Percentiles rank a stretch among this genome's conserved stretches.
Conservation (phyloP, 2,113 vertebrate species). For the Puntigrus tetrazona region DNA sequence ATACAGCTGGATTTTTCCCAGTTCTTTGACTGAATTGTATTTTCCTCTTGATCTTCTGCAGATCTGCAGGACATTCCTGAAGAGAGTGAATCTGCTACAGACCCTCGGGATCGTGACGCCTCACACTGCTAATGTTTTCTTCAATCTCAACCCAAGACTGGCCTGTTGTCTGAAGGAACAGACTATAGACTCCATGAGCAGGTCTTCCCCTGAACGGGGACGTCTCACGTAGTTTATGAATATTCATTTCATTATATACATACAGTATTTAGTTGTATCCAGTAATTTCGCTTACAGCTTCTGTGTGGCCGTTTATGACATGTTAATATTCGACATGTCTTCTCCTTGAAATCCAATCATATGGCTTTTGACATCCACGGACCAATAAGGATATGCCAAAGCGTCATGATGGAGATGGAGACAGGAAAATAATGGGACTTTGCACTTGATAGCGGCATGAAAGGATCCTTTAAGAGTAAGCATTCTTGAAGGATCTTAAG, state of each 20-base stretch:
- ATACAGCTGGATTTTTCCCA: neutral
- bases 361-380: conserved; percentile 45
- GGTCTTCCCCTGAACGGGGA: conserved; percentile 44
- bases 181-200: conserved; percentile 33
- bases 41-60: conserved; percentile 56
- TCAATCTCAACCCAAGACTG: conserved; percentile 18
- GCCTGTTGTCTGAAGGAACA: conserved; percentile 11
- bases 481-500: neutral
- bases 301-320: conserved; percentile 33
- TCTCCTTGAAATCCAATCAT: conserved; percentile 28
- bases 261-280: conserved; percentile 42
- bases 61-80: conserved; percentile 89
- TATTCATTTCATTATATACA: conserved; percentile 37
- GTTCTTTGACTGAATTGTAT: neutral
- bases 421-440: conserved; percentile 24
- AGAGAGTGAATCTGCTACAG: conserved; percentile 75
- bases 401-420: conserved; percentile 40
- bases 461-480: neutral
- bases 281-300: conserved; percentile 34
- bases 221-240: conserved; percentile 10
- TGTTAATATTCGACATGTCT: conserved; percentile 49
- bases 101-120: conserved; percentile 63
- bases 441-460: conserved; percentile 40
- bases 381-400: conserved; percentile 55
- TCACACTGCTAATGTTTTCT: conserved; percentile 41